phyloP scores from a whole-genome alignment of 1,140 invertebrate species.

The Panagrolaimus sp. region DNA sequence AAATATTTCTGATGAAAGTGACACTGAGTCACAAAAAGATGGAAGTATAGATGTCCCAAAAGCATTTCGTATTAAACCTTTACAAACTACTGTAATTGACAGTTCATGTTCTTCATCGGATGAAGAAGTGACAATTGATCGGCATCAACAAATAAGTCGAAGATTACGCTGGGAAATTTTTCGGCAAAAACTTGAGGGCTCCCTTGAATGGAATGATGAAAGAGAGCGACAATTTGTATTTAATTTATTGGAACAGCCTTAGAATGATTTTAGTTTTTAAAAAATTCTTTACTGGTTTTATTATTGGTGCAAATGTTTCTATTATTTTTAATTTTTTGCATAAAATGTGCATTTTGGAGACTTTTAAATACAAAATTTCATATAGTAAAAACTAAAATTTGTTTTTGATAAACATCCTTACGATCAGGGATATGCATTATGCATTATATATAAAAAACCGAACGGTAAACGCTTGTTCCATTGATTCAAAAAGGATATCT shows the following conservation, averaged over 20 bases:
- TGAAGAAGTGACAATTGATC: neutral
- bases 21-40: neutral
- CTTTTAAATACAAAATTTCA: too few relatives aligned
- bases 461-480: too few relatives aligned
- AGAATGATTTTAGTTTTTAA: too few relatives aligned
- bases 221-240: constrained; percentile 7
- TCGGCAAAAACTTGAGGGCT: neutral
- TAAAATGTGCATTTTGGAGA: too few relatives aligned
- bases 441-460: too few relatives aligned
- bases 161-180: constrained; percentile 5
- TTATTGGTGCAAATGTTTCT: too few relatives aligned
- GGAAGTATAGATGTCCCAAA: neutral
- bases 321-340: too few relatives aligned
- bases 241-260: neutral
- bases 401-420: too few relatives aligned
- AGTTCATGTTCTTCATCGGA: neutral
- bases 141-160: constrained; percentile 14
- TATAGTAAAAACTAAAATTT: too few relatives aligned
- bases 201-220: neutral
- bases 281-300: too few relatives aligned
- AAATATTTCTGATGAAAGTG: constrained; percentile 3
- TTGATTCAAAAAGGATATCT: too few relatives aligned
- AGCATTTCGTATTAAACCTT: neutral
- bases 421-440: too few relatives aligned
- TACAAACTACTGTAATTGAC: neutral